These are phyloP conservation scores for Cyprinella venusta DNA, from an alignment of 2,797 vertebrate species.

Conservation along the genomic window DNA sequence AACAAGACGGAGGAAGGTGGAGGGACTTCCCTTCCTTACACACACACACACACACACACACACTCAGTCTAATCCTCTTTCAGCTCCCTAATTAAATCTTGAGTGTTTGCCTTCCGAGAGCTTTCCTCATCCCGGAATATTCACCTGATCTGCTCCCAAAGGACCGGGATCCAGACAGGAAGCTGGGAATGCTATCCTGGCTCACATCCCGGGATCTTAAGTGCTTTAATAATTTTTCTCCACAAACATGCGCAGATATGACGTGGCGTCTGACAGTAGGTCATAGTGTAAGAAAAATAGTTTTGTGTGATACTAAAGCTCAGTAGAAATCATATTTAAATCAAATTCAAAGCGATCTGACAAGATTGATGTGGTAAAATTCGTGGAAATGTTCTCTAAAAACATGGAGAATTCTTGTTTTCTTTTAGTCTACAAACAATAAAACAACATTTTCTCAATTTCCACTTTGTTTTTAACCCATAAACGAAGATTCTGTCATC, in stretches of 20 bases:
- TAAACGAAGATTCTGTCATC: background rate
- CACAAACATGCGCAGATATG: conserved; percentile 41
- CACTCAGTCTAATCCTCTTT: conserved; percentile 76
- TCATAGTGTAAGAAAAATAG: background rate
- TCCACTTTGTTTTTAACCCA: background rate
- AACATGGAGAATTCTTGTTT: background rate
- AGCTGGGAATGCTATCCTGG: conserved; percentile 49
- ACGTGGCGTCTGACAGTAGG: background rate
- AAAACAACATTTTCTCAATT: background rate
- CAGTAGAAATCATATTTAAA: background rate
- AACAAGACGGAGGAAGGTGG: conserved; percentile 49
- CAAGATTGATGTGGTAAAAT: background rate
- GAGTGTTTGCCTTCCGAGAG: conserved; percentile 80
- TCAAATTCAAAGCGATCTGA: background rate
- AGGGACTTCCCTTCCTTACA: conserved; percentile 52
- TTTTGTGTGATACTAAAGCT: background rate
- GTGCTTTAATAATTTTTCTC: conserved; percentile 46
- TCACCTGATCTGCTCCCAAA: conserved; percentile 73
- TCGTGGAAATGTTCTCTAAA: background rate
- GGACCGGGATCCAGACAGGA: conserved; percentile 50
- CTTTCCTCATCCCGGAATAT: conserved; percentile 76
- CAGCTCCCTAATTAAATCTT: conserved; percentile 82
- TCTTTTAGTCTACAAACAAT: background rate
- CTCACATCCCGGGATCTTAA: conserved; percentile 44
- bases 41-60: conserved; percentile 56